A percentile compares a stretch with the other conserved stretches of the same genome.
Conservation (phyloP, 2,797 vertebrate genomes). For the Brachyalestes nurse region DNA sequence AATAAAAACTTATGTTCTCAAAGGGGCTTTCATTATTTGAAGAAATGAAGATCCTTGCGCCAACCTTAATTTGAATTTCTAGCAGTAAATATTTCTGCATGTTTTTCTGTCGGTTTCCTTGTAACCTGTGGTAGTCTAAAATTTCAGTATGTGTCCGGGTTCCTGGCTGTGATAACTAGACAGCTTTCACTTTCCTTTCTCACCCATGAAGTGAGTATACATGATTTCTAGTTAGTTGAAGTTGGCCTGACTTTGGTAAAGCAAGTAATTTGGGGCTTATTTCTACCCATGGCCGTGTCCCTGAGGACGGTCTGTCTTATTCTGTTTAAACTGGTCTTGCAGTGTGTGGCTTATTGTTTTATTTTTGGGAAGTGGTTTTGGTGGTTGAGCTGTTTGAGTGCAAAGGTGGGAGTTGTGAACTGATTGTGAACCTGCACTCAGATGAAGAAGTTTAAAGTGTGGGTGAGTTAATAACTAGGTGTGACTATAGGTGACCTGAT, state of each 20-base stretch:
- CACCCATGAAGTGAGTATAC: too few relatives aligned
- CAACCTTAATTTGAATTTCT: neutral
- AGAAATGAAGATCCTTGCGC: neutral
- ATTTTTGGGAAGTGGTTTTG: neutral
- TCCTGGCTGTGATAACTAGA: neutral
- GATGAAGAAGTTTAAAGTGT: neutral
- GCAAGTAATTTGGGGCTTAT: neutral
- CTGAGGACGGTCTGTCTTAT: neutral
- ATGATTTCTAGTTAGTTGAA: neutral
- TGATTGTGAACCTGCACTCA: neutral
- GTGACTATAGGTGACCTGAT: slow-evolving; percentile 20
- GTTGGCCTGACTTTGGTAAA: neutral
- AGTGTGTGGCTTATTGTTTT: too few relatives aligned
- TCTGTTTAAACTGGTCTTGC: neutral
- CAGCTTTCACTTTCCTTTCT: slow-evolving; percentile 37
- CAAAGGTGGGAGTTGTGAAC: neutral
- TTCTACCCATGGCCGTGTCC: neutral
- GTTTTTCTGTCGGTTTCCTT: neutral
- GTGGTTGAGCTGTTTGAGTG: neutral
- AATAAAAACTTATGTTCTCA: neutral
- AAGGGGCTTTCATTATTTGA: too few relatives aligned
- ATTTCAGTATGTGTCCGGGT: too few relatives aligned
- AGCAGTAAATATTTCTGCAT: neutral
- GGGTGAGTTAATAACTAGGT: neutral
- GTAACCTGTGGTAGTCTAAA: neutral